Percentiles rank a stretch among this genome's conserved stretches.
Evolutionary conservation across 2,888 invertebrate genomes (phyloP).

Genomic region (Gryllus longicercus): DNA sequence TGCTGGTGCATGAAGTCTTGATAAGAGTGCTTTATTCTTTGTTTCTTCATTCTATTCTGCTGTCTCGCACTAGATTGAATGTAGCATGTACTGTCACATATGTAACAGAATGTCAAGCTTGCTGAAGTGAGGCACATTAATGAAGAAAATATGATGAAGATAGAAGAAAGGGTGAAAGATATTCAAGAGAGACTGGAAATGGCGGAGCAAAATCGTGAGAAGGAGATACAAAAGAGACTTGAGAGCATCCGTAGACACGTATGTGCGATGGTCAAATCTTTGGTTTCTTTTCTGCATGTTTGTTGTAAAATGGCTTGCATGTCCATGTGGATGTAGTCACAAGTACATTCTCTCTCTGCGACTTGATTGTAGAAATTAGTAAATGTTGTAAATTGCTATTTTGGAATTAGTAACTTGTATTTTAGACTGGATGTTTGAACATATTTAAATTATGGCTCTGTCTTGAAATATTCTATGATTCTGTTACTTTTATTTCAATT

Average conservation of each 20-base stretch:
- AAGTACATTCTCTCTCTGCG: too few species aligned
- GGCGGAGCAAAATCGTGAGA: slow-evolving; percentile 79
- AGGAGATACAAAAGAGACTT: slow-evolving; percentile 80
- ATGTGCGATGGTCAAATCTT: slow-evolving; percentile 48
- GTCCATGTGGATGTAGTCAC: slow-evolving; percentile 29
- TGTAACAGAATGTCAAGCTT: slow-evolving; percentile 61
- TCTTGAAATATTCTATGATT: too few species aligned
- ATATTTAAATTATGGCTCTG: too few species aligned
- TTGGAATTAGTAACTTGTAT: too few species aligned
- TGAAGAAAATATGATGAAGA: slow-evolving; percentile 57
- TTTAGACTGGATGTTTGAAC: too few species aligned
- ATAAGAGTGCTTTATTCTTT: neutral
- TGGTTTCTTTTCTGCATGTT: slow-evolving; percentile 33
- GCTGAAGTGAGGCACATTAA: slow-evolving; percentile 64
- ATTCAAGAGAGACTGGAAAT: slow-evolving; percentile 68
- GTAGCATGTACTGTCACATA: slow-evolving; percentile 26
- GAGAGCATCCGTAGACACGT: slow-evolving; percentile 82
- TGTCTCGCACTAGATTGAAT: neutral
- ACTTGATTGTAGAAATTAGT: too few species aligned
- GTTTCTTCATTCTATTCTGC: neutral
- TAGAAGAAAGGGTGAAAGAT: slow-evolving; percentile 51
- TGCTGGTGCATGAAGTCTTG: too few species aligned
- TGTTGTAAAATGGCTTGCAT: slow-evolving; percentile 34
- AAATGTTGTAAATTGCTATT: too few species aligned
- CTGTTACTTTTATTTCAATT: too few species aligned